These are phyloP conservation scores for Loriculus beryllinus DNA, from an alignment of 2,797 vertebrate species.

Conservation along the genomic window DNA sequence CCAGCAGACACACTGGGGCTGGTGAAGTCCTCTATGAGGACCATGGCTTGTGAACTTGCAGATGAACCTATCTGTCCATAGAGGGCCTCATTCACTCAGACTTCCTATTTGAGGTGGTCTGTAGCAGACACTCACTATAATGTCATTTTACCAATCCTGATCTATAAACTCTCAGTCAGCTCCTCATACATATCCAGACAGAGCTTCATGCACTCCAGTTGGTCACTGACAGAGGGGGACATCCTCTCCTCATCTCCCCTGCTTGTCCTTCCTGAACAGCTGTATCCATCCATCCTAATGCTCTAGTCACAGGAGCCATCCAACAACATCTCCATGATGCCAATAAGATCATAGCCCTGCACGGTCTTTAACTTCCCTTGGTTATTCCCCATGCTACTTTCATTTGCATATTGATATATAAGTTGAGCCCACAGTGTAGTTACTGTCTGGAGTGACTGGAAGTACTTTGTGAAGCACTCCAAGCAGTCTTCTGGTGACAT, in stretches of 20 bases:
- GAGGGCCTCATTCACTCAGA: neutral
- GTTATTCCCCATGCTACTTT: neutral
- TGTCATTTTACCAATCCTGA: neutral
- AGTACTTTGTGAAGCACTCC: neutral
- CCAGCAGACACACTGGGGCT: neutral
- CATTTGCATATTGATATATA: neutral
- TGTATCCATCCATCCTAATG: neutral
- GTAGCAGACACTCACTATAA: neutral
- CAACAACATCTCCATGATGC: neutral
- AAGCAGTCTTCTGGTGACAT: neutral
- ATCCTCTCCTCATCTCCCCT: neutral
- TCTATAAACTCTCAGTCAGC: neutral
- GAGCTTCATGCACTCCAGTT: neutral
- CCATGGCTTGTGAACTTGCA: neutral
- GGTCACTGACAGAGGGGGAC: neutral
- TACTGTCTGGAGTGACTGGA: neutral
- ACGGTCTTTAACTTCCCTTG: neutral
- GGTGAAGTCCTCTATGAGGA: neutral
- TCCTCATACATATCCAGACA: neutral
- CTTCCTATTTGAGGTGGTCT: neutral
- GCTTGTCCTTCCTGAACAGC: neutral
- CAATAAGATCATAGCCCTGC: neutral
- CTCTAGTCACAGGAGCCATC: neutral
- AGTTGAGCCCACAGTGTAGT: neutral
- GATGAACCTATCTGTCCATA: neutral